phyloP scores from a whole-genome alignment of 2,888 invertebrate genomes.

The Cancer borealis region DNA sequence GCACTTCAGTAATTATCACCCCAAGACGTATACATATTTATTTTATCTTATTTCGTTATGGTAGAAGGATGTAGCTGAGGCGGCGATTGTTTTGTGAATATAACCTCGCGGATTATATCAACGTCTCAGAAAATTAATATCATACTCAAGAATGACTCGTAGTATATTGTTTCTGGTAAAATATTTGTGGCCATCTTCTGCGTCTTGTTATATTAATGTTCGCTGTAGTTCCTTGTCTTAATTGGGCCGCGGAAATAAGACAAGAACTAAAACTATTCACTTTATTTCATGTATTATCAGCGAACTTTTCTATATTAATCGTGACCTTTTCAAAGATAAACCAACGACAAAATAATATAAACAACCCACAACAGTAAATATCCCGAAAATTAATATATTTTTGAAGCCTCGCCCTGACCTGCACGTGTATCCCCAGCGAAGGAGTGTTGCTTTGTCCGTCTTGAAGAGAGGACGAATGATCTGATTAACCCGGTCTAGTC shows the following conservation, averaged over 20 bases:
- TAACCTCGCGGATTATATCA: background rate
- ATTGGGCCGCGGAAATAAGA: background rate
- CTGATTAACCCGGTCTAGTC: background rate
- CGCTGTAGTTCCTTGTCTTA: background rate
- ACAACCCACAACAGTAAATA: no score
- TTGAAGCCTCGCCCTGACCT: background rate
- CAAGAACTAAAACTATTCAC: background rate
- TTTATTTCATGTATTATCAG: background rate
- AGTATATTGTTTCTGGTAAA: background rate
- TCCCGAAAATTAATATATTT: background rate
- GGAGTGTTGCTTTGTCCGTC: background rate
- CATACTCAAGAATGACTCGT: background rate
- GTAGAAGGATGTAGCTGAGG: background rate
- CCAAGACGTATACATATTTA: background rate
- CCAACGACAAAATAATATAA: no score
- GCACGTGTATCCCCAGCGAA: background rate
- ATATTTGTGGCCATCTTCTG: background rate
- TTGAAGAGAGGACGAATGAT: background rate
- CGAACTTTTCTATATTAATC: no score
- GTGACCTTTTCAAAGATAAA: no score
- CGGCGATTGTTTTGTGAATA: background rate
- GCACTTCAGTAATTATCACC: background rate
- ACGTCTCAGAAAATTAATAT: background rate
- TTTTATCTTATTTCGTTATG: background rate
- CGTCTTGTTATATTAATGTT: background rate